Conservation (phyloP, 2,113 vertebrate genomes). For the Gymnorhina tibicen region DNA sequence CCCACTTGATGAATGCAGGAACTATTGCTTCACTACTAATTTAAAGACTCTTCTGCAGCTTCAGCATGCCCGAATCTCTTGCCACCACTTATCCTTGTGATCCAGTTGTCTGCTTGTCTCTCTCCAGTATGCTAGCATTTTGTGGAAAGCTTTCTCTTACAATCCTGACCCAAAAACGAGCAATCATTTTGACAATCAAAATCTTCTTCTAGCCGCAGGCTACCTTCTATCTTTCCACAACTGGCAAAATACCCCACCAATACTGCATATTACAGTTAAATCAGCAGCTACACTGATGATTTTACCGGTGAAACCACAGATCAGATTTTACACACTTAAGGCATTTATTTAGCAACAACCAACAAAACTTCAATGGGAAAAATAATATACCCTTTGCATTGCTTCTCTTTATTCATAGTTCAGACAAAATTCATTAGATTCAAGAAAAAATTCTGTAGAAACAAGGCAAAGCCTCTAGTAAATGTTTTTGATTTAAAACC, state of each 20-base stretch:
- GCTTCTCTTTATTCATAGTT: slow-evolving; percentile 10
- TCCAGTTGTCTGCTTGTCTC: background rate
- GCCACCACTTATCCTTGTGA: background rate
- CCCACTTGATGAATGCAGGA: background rate
- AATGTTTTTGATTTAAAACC: slow-evolving; percentile 20
- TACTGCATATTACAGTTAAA: background rate
- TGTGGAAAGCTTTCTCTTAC: background rate
- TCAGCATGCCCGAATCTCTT: background rate
- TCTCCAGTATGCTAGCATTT: background rate
- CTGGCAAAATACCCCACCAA: background rate
- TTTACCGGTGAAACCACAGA: background rate
- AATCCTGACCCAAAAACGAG: background rate
- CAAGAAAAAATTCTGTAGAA: background rate
- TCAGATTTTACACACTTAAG: slow-evolving; percentile 10
- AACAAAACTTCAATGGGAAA: background rate
- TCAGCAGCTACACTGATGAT: background rate
- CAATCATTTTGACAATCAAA: background rate
- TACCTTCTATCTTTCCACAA: background rate
- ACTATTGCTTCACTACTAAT: background rate
- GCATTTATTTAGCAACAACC: slow-evolving; percentile 25
- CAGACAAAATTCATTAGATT: background rate
- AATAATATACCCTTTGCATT: background rate
- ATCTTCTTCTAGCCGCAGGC: background rate
- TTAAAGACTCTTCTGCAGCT: background rate
- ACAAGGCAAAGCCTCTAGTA: slow-evolving; percentile 7